Conservation (phyloP, 2,113 vertebrate genomes). For the Dicrurus megarhynchus region DNA sequence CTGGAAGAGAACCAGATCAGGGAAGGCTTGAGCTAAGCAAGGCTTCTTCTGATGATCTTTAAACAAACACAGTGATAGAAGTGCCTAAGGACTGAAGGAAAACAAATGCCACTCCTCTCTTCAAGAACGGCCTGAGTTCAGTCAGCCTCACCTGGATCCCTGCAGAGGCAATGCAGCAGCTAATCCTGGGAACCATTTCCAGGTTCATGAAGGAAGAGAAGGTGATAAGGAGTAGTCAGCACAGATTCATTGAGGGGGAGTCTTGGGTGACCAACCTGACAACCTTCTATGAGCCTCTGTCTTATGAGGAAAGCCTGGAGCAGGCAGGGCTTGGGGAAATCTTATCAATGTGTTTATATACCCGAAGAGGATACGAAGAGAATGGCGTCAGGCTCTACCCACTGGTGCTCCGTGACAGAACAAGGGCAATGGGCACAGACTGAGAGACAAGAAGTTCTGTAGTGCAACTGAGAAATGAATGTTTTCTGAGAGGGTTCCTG, state of each 20-base stretch:
- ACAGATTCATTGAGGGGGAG: neutral
- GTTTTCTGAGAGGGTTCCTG: neutral
- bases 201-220: neutral
- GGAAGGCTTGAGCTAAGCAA: neutral
- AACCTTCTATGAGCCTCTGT: neutral
- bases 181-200: neutral
- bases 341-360: neutral
- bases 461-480: neutral
- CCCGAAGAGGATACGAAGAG: neutral
- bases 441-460: neutral
- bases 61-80: neutral
- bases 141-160: neutral
- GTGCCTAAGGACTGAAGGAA: neutral
- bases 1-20: neutral
- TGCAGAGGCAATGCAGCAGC: neutral
- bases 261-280: neutral
- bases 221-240: neutral
- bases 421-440: neutral
- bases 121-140: neutral
- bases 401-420: neutral
- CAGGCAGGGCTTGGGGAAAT: neutral
- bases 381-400: too few relatives aligned
- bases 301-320: neutral
- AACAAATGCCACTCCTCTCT: neutral
- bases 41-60: neutral